A percentile compares a stretch with the other conserved stretches of the same genome.
phyloP scores from a whole-genome alignment of 2,888 invertebrate genomes.

The Colletes collaris region DNA sequence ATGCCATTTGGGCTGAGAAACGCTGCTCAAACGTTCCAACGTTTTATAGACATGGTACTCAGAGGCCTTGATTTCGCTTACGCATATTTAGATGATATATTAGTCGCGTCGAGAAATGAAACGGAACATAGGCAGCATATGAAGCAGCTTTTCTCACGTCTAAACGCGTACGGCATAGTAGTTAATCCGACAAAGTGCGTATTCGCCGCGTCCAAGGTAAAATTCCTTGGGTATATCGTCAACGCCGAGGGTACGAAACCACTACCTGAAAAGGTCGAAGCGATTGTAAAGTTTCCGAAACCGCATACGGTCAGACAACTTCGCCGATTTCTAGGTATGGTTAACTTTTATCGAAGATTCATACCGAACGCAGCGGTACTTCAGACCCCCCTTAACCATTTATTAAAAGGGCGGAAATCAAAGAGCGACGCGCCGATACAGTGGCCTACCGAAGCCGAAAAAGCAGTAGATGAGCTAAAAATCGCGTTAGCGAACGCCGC shows the following conservation, averaged over 20 bases:
- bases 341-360: constrained; percentile 23
- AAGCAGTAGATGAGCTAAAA: neutral
- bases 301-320: neutral
- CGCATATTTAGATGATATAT: constrained; percentile 3
- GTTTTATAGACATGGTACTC: neutral
- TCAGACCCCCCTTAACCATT: neutral
- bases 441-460: neutral
- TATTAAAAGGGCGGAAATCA: neutral
- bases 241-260: constrained; percentile 1
- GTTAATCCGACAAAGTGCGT: constrained; percentile 19
- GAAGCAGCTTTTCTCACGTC: neutral
- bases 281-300: neutral
- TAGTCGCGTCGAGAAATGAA: neutral
- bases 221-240: neutral
- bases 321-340: constrained; percentile 4
- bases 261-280: neutral
- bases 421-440: neutral
- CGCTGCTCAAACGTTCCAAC: neutral
- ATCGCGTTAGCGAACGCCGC: constrained; percentile 1
- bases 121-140: neutral
- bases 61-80: constrained; percentile 5
- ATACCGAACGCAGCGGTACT: neutral
- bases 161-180: neutral
- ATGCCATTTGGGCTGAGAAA: constrained; percentile 4
- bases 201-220: neutral